Evolutionary conservation across 2,113 vertebrate genomes (phyloP).

Genomic region (Caretta caretta): DNA sequence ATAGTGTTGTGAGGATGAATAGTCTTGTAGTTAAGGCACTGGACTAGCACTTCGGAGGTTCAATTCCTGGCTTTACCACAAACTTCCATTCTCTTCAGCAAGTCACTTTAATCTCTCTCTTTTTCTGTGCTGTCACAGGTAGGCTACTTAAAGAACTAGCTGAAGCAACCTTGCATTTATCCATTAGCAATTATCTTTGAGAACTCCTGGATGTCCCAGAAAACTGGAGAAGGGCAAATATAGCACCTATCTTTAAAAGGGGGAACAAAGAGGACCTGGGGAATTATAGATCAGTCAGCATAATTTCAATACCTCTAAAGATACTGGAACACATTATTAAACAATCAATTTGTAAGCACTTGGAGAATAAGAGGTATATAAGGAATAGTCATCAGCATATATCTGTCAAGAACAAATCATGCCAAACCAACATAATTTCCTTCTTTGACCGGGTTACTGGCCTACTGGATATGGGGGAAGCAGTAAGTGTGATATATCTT

Average conservation of each 20-base stretch:
- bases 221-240: background rate
- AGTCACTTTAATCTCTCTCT: background rate
- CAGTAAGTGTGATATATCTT: background rate
- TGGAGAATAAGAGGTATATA: background rate
- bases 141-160: background rate
- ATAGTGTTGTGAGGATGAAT: accelerated
- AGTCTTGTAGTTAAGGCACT: background rate
- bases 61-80: background rate
- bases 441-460: background rate
- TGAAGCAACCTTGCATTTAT: background rate
- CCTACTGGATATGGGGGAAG: background rate
- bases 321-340: background rate
- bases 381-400: background rate
- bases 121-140: background rate
- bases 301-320: background rate
- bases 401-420: background rate
- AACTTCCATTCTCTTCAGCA: background rate
- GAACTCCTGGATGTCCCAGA: background rate
- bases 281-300: background rate
- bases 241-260: background rate
- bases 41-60: accelerated
- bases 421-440: background rate
- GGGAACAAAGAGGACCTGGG: background rate
- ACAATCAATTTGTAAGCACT: background rate
- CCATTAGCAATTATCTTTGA: background rate